These are phyloP conservation scores for Lamellibrachia columna DNA, from an alignment of 2,888 invertebrate genomes.

Conservation along the genomic window DNA sequence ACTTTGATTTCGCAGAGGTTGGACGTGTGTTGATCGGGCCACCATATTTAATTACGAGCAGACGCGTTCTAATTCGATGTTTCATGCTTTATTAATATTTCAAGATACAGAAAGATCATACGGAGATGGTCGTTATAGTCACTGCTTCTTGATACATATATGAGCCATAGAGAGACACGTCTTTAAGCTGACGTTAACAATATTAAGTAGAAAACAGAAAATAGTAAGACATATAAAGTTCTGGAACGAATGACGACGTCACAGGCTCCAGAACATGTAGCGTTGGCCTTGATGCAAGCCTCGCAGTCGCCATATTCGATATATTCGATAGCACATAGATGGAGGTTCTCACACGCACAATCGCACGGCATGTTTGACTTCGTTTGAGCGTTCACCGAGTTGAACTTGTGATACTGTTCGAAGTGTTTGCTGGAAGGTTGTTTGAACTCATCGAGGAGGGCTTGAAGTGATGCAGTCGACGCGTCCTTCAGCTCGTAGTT, in stretches of 20 bases:
- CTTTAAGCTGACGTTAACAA: background rate
- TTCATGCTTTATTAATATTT: too few species aligned
- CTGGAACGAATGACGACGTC: background rate
- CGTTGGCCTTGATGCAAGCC: background rate
- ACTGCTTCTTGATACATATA: background rate
- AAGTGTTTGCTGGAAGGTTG: slow-evolving; percentile 26
- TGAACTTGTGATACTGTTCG: slow-evolving; percentile 31
- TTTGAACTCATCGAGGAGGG: slow-evolving; percentile 18
- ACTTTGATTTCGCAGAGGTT: too few species aligned
- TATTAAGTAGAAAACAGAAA: background rate
- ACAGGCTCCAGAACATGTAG: background rate
- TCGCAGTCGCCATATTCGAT: slow-evolving; percentile 29
- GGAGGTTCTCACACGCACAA: slow-evolving; percentile 26
- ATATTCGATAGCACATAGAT: slow-evolving; percentile 30
- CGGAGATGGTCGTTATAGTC: too few species aligned
- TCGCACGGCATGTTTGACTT: slow-evolving; percentile 27
- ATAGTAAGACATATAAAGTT: background rate
- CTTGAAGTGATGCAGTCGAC: slow-evolving; percentile 20
- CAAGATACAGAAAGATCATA: too few species aligned
- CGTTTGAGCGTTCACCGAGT: slow-evolving; percentile 24
- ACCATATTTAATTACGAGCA: too few species aligned
- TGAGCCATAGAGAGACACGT: background rate
- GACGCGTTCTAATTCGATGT: too few species aligned
- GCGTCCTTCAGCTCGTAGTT: slow-evolving; percentile 29
- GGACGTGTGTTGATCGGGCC: too few species aligned